Base-by-base conservation (phyloP, 2,888 invertebrate genomes). In the Stegophylla sp. region DNA sequence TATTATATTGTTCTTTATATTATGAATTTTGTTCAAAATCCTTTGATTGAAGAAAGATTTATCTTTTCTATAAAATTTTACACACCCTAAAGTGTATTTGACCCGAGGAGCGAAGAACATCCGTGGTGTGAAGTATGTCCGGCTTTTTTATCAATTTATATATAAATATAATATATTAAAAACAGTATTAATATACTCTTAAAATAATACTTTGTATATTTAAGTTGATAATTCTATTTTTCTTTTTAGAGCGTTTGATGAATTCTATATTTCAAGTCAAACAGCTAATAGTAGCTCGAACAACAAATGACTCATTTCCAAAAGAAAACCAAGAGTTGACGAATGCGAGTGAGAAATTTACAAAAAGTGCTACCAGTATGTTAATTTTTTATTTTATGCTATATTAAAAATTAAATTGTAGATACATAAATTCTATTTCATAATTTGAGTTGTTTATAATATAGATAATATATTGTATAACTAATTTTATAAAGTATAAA, bases 231-330 rank as follows among this genome's bases (percentile, higher is more conserved):
- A 61, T 17, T 9, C 20, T 23, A 28, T 61, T 61, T 82, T 82
- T 83, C 83, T 82, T 90, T 90, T 71, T 86, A 95, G 95, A 90
- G 87, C 91, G 93, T 84, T 89, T 95, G 73, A 88, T 95, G 84
- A 90, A 90, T 86, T 93, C 93, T 81, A 93, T 95, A 84, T 87
- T 88, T 75, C 94, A 94, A 86, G 89, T 92, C 84, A 94, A 94
- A 86, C 92, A 93, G 86, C 87, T 92, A 82, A 86, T 95, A 84
- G 90, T 89, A 83, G 89, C 90, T 72, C 93, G 94, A 86, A 87
- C 91, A 82, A 89, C 85, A 79, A 85, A 89, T 9, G 91, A 91
- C 84, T 87, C 88, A 48, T 82, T 81, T 41, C 17, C 89, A 89
- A 84, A 86, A 86, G 63, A 87, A 84, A 87, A 88, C 83, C 90